Evolutionary conservation across 30 jellyfish, hydroid and myxozoan genomes (phyloP).

Genomic region (Mastigias papua): DNA sequence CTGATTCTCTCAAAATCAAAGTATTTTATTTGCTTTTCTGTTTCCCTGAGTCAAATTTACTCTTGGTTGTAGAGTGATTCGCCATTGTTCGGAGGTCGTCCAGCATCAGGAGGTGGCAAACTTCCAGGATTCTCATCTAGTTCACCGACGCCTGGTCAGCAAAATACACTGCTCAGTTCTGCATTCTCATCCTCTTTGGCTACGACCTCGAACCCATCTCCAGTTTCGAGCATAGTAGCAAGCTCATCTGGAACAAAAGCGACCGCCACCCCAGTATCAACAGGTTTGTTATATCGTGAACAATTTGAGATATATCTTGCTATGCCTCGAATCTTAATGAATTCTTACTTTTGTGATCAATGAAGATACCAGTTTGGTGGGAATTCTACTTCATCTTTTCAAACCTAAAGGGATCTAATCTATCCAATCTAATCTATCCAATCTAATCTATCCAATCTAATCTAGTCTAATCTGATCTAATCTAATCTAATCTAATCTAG

Average conservation of each 20-base stretch:
- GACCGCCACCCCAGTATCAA: constrained; percentile 9
- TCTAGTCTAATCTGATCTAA: too few species aligned
- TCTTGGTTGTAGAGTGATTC: constrained; percentile 46
- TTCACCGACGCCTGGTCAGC: constrained; percentile 65
- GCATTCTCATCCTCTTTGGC: constrained; percentile 61
- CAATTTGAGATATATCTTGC: neutral
- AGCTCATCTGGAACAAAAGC: constrained; percentile 32
- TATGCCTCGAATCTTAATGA: neutral
- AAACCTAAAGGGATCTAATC: too few species aligned
- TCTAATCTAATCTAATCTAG: too few species aligned
- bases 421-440: too few species aligned
- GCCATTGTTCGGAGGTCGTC: constrained; percentile 73
- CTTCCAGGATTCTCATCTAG: constrained; percentile 61
- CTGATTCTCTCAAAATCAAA: too few species aligned
- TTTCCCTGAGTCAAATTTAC: neutral
- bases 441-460: too few species aligned
- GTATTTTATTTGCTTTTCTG: neutral
- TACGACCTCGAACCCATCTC: constrained; percentile 27
- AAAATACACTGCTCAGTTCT: constrained; percentile 53
- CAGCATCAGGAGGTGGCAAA: constrained; percentile 44
- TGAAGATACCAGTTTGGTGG: neutral
- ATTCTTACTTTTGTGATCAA: neutral
- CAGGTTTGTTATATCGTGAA: constrained; percentile 21
- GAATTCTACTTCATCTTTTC: too few species aligned
- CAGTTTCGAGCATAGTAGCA: constrained; percentile 38